Percentiles rank a stretch among this genome's conserved stretches.
Evolutionary conservation across 2,888 invertebrate genomes (phyloP).

Genomic region (Eumacrocentrus americanus): DNA sequence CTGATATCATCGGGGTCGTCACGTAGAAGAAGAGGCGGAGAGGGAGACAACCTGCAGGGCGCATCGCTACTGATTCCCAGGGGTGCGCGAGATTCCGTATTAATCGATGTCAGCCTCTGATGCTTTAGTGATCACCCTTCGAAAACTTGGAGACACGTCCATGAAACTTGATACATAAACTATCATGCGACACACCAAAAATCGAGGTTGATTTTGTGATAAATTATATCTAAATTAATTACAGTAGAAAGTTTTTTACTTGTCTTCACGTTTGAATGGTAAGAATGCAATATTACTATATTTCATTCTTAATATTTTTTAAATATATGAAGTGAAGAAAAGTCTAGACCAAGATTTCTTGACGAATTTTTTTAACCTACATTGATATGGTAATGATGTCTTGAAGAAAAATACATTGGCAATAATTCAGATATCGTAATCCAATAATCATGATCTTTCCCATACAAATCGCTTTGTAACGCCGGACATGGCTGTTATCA

Average conservation of each 20-base stretch:
- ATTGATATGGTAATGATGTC: conserved; percentile 12
- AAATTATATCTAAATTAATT: no score
- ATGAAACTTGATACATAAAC: background rate
- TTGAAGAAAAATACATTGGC: conserved; percentile 11
- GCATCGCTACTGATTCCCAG: conserved; percentile 53
- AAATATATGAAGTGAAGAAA: no score
- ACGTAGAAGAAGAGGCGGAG: conserved; percentile 27
- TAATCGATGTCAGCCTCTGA: conserved; percentile 48
- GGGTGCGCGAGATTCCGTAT: conserved; percentile 52
- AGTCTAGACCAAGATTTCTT: no score
- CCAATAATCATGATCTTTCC: conserved; percentile 18
- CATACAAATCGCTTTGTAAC: conserved; percentile 26
- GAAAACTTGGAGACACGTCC: conserved; percentile 4
- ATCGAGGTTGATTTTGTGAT: background rate
- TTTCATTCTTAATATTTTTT: no score
- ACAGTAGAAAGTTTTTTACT: no score
- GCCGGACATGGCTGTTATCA: conserved; percentile 36
- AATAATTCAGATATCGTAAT: conserved; percentile 36
- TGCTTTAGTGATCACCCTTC: conserved; percentile 13
- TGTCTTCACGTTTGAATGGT: no score
- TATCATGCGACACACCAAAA: background rate
- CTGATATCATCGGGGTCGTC: conserved; percentile 42
- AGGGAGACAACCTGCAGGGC: conserved; percentile 24
- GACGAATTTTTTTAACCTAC: no score
- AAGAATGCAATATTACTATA: no score